Percentiles rank a stretch among this genome's conserved stretches.
Conservation (phyloP, 2,797 vertebrate species). For the Pseudochaenichthys georgianus region DNA sequence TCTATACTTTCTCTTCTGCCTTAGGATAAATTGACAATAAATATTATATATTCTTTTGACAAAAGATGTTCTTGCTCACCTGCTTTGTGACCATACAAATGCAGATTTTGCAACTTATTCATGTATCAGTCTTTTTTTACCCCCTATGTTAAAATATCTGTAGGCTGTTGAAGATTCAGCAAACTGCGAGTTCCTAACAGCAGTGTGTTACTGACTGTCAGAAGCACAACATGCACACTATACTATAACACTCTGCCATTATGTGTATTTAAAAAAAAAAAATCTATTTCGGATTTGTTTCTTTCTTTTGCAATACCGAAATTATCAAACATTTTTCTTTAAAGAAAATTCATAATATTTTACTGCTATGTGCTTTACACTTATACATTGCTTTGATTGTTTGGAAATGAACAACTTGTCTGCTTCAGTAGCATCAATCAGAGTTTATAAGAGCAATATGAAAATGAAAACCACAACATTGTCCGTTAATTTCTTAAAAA, state of each 20-base stretch:
- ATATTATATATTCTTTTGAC: no score
- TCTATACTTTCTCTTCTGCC: no score
- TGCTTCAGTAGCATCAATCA: fast-evolving
- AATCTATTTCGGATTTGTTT: neutral
- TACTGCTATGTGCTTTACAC: neutral
- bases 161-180: neutral
- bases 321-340: neutral
- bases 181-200: neutral
- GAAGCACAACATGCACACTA: neutral
- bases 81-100: no score
- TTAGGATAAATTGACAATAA: no score
- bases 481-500: slow-evolving; percentile 25
- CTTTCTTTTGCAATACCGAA: neutral
- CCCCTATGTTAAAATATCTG: neutral
- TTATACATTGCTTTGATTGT: neutral
- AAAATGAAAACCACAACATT: slow-evolving; percentile 20
- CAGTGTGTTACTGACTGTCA: slow-evolving; percentile 1
- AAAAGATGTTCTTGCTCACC: no score
- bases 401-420: neutral
- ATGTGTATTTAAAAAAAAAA: neutral
- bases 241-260: neutral
- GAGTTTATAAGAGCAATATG: neutral
- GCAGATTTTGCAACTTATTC: neutral
- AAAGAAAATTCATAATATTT: neutral
- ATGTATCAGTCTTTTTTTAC: neutral